These are phyloP conservation scores for Neogale vison DNA, from an alignment of 2,113 vertebrate species.

Conservation along the genomic window DNA sequence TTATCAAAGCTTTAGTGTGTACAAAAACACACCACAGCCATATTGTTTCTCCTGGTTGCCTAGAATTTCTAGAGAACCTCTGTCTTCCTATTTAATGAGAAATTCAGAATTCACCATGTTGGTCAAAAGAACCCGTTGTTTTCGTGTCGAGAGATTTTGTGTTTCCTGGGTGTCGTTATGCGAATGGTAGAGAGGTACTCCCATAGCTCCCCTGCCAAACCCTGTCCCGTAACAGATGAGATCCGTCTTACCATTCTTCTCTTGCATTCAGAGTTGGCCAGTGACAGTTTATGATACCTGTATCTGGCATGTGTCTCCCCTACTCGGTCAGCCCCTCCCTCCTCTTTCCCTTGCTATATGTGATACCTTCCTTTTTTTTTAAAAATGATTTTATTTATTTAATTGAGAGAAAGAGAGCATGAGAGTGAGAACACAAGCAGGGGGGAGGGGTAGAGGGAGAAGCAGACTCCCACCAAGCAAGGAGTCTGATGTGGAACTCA, in stretches of 20 bases:
- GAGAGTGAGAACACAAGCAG: too few relatives aligned
- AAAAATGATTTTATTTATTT: too few relatives aligned
- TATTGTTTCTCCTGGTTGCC: neutral
- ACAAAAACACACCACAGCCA: neutral
- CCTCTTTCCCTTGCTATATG: neutral
- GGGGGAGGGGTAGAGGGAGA: too few relatives aligned
- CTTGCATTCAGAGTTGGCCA: neutral
- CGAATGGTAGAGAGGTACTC: neutral
- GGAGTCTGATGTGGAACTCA: too few relatives aligned
- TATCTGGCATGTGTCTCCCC: neutral
- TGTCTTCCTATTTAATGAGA: neutral
- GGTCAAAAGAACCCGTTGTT: neutral
- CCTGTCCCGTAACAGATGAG: neutral
- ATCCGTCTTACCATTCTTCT: neutral
- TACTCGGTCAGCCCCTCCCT: neutral
- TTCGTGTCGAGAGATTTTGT: neutral
- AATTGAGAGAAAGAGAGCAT: too few relatives aligned
- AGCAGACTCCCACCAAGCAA: too few relatives aligned
- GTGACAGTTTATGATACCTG: neutral
- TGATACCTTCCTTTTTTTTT: neutral
- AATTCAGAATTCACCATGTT: neutral
- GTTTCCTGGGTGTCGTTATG: neutral
- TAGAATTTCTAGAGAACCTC: neutral
- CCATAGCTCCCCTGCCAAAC: neutral
- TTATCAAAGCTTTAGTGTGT: neutral